These are phyloP conservation scores for Lepus europaeus DNA, from an alignment of 2,113 vertebrate genomes.

Conservation along the genomic window DNA sequence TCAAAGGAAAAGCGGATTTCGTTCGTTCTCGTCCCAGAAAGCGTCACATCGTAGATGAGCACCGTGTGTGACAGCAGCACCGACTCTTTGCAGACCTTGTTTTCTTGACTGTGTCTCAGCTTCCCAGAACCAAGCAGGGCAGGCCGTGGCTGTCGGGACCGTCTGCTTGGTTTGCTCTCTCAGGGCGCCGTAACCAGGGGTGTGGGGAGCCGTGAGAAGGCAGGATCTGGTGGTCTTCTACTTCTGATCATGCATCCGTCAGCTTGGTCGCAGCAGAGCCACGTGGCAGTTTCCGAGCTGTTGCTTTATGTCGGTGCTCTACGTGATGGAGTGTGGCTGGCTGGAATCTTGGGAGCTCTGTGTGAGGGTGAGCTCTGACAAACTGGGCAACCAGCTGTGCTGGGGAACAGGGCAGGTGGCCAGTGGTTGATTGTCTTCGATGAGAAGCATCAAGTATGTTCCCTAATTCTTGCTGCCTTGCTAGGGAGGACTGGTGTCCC, in stretches of 20 bases:
- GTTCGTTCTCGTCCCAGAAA: background rate
- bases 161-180: background rate
- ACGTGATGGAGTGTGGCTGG: fast-evolving
- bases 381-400: fast-evolving
- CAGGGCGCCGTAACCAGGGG: fast-evolving
- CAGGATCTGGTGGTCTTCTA: fast-evolving
- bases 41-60: fast-evolving
- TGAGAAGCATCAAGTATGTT: fast-evolving
- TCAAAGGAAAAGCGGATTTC: background rate
- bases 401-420: background rate
- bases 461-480: background rate
- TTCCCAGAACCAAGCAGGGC: background rate
- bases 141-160: background rate
- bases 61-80: fast-evolving
- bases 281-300: background rate
- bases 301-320: background rate
- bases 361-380: fast-evolving
- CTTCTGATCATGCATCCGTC: background rate
- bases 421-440: background rate
- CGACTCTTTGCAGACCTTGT: fast-evolving
- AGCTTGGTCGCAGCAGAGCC: background rate
- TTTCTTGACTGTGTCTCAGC: no score
- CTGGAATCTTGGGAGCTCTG: background rate
- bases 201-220: fast-evolving
- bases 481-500: background rate